Base-by-base conservation (phyloP, 2,797 vertebrate genomes). In the Rhinophrynus dorsalis region DNA sequence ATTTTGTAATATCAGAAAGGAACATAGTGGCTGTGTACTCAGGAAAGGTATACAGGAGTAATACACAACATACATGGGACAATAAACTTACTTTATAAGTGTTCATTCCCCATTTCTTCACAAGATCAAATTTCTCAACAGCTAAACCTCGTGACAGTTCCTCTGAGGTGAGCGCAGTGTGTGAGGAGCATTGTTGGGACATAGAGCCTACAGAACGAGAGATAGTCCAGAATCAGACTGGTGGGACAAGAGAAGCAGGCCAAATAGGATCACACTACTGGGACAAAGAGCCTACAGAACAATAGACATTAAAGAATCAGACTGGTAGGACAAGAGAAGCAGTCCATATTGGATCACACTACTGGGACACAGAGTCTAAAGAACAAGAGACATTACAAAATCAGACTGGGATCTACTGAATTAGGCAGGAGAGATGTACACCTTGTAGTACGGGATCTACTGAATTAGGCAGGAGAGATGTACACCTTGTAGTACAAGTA, bases 101-200 rank as follows among this genome's bases (percentile, higher is more conserved):
- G 86, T 98, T 99, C 81, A 99, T 97, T 64, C 97, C 92, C 97
- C 96, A 99, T 71, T 97, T 98, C 88, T 96, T 97, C 63, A 98
- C 89, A 1, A 91, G 94, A 84, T 99, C 96, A 29, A 99, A 84
- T 82, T 98, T 99, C 86, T 98, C 97, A 74, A 95, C 96, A 0
- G 97, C 96, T 2, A 99, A 90, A 9, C 97, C 96, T 1, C 95
- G 90, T 10, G 92, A 86, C 1, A 93, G 84, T 63, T 98, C 97
- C 66, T 98, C 96, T 0, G 80, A 77, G 15, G 84, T 57, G 0
- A 88, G 76, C 0, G 93, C 82, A 75, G 82, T 81, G 0, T 84
- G 61, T 67, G 84, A 83, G 21, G 87, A 72, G 2, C 88, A 87
- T 21, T 87, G 91, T 79, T 94, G 95, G 59, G 95, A 87, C 40